These are phyloP conservation scores for Drosophila nannoptera DNA, from an alignment of 1,140 invertebrate genomes.

Conservation along the genomic window DNA sequence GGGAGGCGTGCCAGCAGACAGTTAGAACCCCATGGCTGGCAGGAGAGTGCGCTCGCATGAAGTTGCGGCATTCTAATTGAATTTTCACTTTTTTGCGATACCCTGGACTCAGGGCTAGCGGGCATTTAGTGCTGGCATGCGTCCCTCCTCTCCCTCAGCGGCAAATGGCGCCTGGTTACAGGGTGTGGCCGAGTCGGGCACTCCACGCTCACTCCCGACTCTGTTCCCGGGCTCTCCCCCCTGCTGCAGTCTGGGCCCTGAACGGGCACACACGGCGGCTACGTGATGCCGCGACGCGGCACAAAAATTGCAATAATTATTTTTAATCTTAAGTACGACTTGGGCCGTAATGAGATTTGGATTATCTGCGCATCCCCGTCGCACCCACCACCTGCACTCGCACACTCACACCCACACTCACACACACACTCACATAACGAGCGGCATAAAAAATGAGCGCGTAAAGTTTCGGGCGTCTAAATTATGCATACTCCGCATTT, in stretches of 20 bases:
- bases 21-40: slow-evolving; percentile 61
- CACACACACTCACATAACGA: background rate
- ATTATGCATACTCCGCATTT: slow-evolving; percentile 30
- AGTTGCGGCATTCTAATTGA: slow-evolving; percentile 76
- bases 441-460: slow-evolving; percentile 31
- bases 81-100: slow-evolving; percentile 68
- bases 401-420: background rate
- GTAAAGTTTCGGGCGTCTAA: slow-evolving; percentile 32
- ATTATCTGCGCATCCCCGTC: slow-evolving; percentile 58
- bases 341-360: slow-evolving; percentile 75
- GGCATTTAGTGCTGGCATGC: background rate
- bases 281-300: slow-evolving; percentile 65
- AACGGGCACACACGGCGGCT: slow-evolving; percentile 45
- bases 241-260: slow-evolving; percentile 4
- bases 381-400: slow-evolving; percentile 12
- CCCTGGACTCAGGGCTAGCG: background rate
- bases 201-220: too few species aligned
- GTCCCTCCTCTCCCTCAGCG: too few species aligned
- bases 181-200: too few species aligned
- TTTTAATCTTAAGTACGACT: slow-evolving; percentile 78
- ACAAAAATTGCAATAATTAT: slow-evolving; percentile 77
- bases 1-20: slow-evolving; percentile 40
- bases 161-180: too few species aligned
- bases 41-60: slow-evolving; percentile 55
- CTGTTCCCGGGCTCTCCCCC: background rate